A percentile compares a stretch with the other conserved stretches of the same genome.
Evolutionary conservation across 2,888 invertebrate species (phyloP).

Genomic region (Caenorhabditis panamensis): DNA sequence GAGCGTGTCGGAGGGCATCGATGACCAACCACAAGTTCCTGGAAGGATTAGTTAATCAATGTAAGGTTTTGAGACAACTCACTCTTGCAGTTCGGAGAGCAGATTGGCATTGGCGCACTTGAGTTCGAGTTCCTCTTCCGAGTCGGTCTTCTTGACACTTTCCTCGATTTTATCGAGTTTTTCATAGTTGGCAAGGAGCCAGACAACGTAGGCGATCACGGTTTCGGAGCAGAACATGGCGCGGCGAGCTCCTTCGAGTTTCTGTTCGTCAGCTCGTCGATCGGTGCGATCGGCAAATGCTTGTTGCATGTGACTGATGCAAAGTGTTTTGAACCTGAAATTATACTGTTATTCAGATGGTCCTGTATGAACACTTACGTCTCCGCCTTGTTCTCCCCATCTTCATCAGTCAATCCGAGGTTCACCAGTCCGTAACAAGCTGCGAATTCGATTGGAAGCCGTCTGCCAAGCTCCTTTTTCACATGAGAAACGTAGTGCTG

Average conservation of each 20-base stretch:
- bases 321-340: slow-evolving; percentile 28
- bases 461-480: slow-evolving; percentile 19
- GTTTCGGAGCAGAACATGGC: slow-evolving; percentile 39
- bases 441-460: slow-evolving; percentile 59
- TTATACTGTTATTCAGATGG: not conserved
- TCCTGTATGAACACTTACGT: not conserved
- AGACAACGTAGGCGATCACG: slow-evolving; percentile 51
- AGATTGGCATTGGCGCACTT: slow-evolving; percentile 21
- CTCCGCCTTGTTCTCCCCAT: slow-evolving; percentile 36
- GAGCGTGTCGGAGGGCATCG: slow-evolving; percentile 25
- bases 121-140: slow-evolving; percentile 15
- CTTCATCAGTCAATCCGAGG: slow-evolving; percentile 36
- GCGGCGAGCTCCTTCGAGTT: slow-evolving; percentile 6
- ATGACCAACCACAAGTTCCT: slow-evolving; percentile 64
- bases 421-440: slow-evolving; percentile 46
- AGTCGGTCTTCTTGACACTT: slow-evolving; percentile 14
- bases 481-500: slow-evolving; percentile 29
- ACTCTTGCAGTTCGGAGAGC: slow-evolving; percentile 58
- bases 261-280: slow-evolving; percentile 9
- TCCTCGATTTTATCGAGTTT: slow-evolving; percentile 19
- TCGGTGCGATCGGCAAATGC: slow-evolving; percentile 36
- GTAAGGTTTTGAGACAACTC: not conserved
- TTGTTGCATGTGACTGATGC: slow-evolving; percentile 13
- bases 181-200: slow-evolving; percentile 42
- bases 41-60: not conserved